Evolutionary conservation across 2,113 vertebrate genomes (phyloP).

Genomic region (Strix aluco): DNA sequence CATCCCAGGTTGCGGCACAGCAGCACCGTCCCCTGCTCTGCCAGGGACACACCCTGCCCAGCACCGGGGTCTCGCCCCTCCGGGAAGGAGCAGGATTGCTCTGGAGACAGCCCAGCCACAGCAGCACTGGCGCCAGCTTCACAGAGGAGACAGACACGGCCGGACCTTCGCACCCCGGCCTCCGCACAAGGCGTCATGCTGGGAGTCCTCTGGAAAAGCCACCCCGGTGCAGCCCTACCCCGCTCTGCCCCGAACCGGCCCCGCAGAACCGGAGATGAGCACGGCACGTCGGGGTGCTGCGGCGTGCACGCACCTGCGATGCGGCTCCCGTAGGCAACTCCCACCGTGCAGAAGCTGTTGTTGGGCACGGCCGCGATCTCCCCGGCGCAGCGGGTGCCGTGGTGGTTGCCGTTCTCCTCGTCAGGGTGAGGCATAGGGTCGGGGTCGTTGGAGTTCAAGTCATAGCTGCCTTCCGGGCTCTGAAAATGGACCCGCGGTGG

Average conservation of each 20-base stretch:
- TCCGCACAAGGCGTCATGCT: too few species aligned
- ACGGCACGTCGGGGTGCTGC: accelerated
- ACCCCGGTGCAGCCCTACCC: neutral
- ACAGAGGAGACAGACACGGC: neutral
- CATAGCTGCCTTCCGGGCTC: slow-evolving; percentile 96
- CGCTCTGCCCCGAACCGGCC: accelerated
- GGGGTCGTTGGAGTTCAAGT: slow-evolving; percentile 94
- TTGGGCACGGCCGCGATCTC: slow-evolving; percentile 94
- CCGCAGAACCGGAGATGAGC: accelerated
- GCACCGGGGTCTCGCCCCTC: neutral
- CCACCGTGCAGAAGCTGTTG: slow-evolving; percentile 95
- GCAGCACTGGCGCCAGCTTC: neutral
- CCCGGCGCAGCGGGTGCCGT: slow-evolving; percentile 94
- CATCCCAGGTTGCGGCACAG: neutral
- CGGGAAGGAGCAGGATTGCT: neutral
- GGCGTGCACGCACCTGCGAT: slow-evolving; percentile 81
- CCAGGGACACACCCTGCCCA: neutral
- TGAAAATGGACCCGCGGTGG: slow-evolving; percentile 29
- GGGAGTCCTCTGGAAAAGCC: neutral
- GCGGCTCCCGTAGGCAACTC: slow-evolving; percentile 90
- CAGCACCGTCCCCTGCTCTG: neutral
- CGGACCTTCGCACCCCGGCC: neutral
- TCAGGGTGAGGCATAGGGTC: slow-evolving; percentile 97
- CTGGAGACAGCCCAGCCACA: neutral
- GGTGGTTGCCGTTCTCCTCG: slow-evolving; percentile 87